These are phyloP conservation scores for Pseudomyrmex pallidus DNA, from an alignment of 1,140 invertebrate species.

Conservation along the genomic window DNA sequence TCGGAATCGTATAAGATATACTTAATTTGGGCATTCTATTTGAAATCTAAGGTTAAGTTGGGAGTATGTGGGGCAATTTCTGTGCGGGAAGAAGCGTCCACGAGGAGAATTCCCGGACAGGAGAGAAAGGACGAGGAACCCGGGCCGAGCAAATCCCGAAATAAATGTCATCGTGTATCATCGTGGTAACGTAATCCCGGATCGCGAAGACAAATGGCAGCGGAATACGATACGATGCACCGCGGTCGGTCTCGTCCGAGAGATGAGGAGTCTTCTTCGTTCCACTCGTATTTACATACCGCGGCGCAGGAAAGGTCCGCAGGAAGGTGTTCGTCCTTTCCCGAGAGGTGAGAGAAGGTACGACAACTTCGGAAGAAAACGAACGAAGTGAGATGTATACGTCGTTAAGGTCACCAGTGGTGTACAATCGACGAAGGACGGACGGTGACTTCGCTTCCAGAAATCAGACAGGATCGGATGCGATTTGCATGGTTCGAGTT, in stretches of 20 bases:
- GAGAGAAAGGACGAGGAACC: constrained; percentile 49
- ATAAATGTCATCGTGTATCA: constrained; percentile 77
- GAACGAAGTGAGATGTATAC: constrained; percentile 43
- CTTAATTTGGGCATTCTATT: too few species aligned
- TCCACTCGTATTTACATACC: constrained; percentile 74
- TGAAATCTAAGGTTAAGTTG: too few species aligned
- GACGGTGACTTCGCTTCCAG: constrained; percentile 65
- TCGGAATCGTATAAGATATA: too few species aligned
- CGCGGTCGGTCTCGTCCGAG: constrained; percentile 69
- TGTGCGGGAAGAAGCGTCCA: constrained; percentile 46
- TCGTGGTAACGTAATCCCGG: constrained; percentile 76
- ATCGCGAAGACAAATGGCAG: constrained; percentile 75
- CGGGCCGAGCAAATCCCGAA: constrained; percentile 72
- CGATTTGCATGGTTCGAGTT: background rate
- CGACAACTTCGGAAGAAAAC: constrained; percentile 41
- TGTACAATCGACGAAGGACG: constrained; percentile 70
- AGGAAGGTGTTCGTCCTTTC: constrained; percentile 57
- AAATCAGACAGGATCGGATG: constrained; percentile 62
- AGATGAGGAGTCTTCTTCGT: constrained; percentile 67
- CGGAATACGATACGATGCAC: constrained; percentile 75
- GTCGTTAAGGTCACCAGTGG: constrained; percentile 66
- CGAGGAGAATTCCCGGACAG: constrained; percentile 39
- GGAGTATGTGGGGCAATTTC: too few species aligned
- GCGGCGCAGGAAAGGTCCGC: constrained; percentile 56
- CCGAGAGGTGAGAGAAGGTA: constrained; percentile 55